phyloP scores from a whole-genome alignment of 2,888 invertebrate genomes.

The Hydriomena furcata region DNA sequence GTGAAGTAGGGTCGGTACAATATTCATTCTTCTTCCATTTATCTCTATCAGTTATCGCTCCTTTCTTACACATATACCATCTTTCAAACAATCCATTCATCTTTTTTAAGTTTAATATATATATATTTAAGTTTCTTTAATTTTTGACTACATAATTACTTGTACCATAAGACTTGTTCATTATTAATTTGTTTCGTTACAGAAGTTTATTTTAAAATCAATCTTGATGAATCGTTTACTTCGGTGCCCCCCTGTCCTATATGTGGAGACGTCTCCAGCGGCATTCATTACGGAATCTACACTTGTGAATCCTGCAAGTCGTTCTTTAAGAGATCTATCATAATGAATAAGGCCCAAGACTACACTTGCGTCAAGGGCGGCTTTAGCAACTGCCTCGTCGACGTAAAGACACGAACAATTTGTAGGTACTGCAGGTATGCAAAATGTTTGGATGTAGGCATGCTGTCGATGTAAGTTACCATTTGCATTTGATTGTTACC shows the following conservation, averaged over 20 bases:
- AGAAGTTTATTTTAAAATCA: too few relatives aligned
- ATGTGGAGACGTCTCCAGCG: slow-evolving; percentile 47
- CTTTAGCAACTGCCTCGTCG: slow-evolving; percentile 42
- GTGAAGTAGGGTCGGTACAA: too few relatives aligned
- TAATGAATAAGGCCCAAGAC: slow-evolving; percentile 40
- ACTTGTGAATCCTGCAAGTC: slow-evolving; percentile 60
- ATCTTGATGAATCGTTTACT: background rate
- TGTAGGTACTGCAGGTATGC: slow-evolving; percentile 55
- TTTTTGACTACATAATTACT: too few relatives aligned
- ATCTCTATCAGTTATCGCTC: too few relatives aligned
- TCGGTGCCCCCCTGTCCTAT: slow-evolving; percentile 44
- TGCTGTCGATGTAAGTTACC: slow-evolving; percentile 36
- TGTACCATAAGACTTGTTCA: too few relatives aligned
- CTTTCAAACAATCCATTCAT: too few relatives aligned
- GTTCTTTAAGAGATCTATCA: slow-evolving; percentile 56
- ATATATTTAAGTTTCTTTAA: too few relatives aligned
- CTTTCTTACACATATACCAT: too few relatives aligned
- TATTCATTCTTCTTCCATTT: too few relatives aligned
- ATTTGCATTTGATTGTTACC: too few relatives aligned
- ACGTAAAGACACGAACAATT: slow-evolving; percentile 43
- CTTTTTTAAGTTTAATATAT: too few relatives aligned
- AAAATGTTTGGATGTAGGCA: slow-evolving; percentile 50
- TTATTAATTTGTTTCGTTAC: background rate
- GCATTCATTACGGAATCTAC: slow-evolving; percentile 51
- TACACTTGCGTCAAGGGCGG: slow-evolving; percentile 44